Conservation (phyloP, 30 jellyfish, hydroid and myxozoan species). For the Rhopilema esculentum region DNA sequence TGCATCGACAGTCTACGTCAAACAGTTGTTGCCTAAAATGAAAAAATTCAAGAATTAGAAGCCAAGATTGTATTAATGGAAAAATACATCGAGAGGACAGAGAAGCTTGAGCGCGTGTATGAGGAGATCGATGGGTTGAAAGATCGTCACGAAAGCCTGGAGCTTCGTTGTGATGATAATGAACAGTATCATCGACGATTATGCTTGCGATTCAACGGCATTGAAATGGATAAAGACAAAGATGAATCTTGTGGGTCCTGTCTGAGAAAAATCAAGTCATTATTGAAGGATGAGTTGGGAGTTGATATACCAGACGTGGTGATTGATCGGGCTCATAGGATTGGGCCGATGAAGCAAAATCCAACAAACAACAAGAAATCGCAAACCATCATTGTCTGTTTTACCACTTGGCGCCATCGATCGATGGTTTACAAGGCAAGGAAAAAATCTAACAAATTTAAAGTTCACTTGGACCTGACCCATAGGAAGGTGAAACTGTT, state of each 20-base stretch:
- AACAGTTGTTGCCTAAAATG: conserved; percentile 5
- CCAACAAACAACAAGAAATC: not conserved
- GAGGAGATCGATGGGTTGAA: conserved; percentile 9
- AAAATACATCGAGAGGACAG: conserved; percentile 18
- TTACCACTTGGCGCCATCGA: conserved; percentile 33
- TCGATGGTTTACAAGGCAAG: conserved; percentile 7
- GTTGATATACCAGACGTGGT: conserved; percentile 1
- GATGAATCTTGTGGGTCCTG: not conserved
- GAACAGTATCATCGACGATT: conserved; percentile 11
- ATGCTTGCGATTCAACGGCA: not conserved
- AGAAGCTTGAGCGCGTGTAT: conserved; percentile 9
- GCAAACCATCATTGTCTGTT: conserved; percentile 38
- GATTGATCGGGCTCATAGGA: conserved; percentile 60
- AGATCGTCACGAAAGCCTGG: conserved; percentile 7
- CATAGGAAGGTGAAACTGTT: too few relatives aligned
- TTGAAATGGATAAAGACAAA: not conserved
- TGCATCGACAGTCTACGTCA: conserved; percentile 1
- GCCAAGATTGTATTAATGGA: conserved; percentile 9
- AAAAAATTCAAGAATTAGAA: conserved; percentile 9
- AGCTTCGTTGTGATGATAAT: conserved; percentile 9
- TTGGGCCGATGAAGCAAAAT: too few relatives aligned
- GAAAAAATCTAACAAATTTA: not conserved
- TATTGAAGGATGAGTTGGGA: not conserved
- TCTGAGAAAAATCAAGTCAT: not conserved
- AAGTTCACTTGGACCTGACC: too few relatives aligned